Base-by-base conservation (phyloP, 2,797 vertebrate genomes). In the Botia almorhae region DNA sequence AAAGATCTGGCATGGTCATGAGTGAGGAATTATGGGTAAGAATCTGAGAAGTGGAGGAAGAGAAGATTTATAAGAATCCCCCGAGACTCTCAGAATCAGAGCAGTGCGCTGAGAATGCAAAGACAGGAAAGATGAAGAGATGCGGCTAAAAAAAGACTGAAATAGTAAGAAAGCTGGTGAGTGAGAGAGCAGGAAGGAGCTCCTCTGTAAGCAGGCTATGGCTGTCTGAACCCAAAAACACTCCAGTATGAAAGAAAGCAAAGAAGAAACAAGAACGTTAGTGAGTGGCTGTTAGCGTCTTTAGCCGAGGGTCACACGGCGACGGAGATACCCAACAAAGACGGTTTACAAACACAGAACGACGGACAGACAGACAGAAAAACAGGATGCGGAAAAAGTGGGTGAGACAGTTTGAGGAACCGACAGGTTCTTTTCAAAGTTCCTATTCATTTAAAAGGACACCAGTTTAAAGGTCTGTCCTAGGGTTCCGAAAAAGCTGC, bases 41-140 rank as follows among this genome's bases (percentile, higher is more conserved):
- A 78, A 80, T 72, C 61, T 63, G 23, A 68, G 48, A 26, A 26
- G 23, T 26, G 23, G 23, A 26, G 23, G 23, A 26, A 26, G 23
- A 26, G 23, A 26, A 26, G 23, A 26, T 26, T 26, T 26, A 2
- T 26, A 26, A 26, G 23, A 26, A 60, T 71, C 74, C 77, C 61
- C 67, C 3, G 64, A 76, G 82, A 65, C 48, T 50, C 68, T 68
- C 55, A 17, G 60, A 78, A 61, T 68, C 39, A 81, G 36, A 70
- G 46, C 19, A 17, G 56, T 36, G 70, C 36, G 46, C 81, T 70
- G 67, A 80, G 36, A 63, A 88, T 86, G 89, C 67, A 86, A 84
- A 82, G 82, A 14, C 69, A 69, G 72, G 85, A 73, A 48, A 68
- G 33, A 33, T 33, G 33, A 33, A 33, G 33, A 33, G 82, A 89